These are phyloP conservation scores for Cyclopterus lumpus DNA, from an alignment of 2,797 vertebrate species.

Conservation along the genomic window DNA sequence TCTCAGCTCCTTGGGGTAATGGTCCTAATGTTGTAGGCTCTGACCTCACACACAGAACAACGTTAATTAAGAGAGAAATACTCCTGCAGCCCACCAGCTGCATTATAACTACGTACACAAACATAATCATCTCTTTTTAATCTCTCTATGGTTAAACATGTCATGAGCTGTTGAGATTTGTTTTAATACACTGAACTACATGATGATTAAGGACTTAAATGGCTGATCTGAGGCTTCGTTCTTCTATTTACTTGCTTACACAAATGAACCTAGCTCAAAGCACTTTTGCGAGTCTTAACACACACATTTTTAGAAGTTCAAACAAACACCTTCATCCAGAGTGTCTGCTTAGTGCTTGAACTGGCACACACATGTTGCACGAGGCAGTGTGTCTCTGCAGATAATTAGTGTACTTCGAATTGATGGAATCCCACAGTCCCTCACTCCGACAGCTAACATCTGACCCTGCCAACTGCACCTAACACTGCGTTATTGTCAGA, in stretches of 20 bases:
- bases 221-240: neutral
- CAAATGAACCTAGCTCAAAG: neutral
- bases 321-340: neutral
- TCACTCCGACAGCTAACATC: slow-evolving; percentile 6
- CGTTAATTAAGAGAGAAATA: slow-evolving; percentile 70
- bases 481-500: slow-evolving; percentile 11
- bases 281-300: neutral
- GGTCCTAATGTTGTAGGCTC: slow-evolving; percentile 66
- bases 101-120: neutral
- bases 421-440: slow-evolving; percentile 5
- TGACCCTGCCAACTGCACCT: slow-evolving; percentile 19
- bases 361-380: neutral
- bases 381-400: neutral
- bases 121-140: slow-evolving; percentile 10
- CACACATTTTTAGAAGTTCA: neutral
- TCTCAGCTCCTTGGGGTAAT: slow-evolving; percentile 71
- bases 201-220: neutral
- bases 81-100: slow-evolving; percentile 15
- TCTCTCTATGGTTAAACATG: neutral
- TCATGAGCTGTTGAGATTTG: neutral
- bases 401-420: slow-evolving; percentile 11
- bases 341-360: neutral
- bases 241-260: neutral
- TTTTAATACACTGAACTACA: slow-evolving; percentile 7
- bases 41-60: slow-evolving; percentile 67